Conservation (phyloP, 2,113 vertebrate species). For the Corythoichthys haematopterus region DNA sequence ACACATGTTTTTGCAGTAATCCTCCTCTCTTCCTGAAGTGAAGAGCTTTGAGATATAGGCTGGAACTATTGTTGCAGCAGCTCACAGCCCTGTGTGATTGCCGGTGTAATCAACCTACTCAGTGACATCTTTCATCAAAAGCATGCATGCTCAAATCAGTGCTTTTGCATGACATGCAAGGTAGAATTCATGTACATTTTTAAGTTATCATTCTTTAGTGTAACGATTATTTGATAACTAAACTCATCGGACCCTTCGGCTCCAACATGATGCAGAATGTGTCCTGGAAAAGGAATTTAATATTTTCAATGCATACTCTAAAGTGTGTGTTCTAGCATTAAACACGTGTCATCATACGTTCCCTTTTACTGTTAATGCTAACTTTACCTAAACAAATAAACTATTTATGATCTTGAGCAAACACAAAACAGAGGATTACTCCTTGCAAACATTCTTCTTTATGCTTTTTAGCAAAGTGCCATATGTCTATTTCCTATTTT, state of each 20-base stretch:
- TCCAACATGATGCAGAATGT: background rate
- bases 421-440: background rate
- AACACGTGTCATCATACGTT: background rate
- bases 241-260: background rate
- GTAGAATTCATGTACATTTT: background rate
- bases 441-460: background rate
- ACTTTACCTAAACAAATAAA: background rate
- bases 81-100: conserved; percentile 20
- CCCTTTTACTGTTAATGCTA: background rate
- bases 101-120: conserved; percentile 21
- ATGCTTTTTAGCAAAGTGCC: background rate
- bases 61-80: conserved; percentile 35
- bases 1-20: conserved; percentile 64
- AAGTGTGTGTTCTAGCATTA: background rate
- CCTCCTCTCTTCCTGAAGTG: conserved; percentile 45
- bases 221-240: background rate
- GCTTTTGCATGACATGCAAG: conserved; percentile 1
- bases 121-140: conserved; percentile 19
- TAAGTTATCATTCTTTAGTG: background rate
- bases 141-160: background rate
- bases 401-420: background rate
- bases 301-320: background rate
- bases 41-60: conserved; percentile 38
- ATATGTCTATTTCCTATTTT: background rate
- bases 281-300: background rate